Percentiles rank a stretch among this genome's conserved stretches.
phyloP scores from a whole-genome alignment of 2,888 invertebrate genomes.

The Drosophila lacicola region DNA sequence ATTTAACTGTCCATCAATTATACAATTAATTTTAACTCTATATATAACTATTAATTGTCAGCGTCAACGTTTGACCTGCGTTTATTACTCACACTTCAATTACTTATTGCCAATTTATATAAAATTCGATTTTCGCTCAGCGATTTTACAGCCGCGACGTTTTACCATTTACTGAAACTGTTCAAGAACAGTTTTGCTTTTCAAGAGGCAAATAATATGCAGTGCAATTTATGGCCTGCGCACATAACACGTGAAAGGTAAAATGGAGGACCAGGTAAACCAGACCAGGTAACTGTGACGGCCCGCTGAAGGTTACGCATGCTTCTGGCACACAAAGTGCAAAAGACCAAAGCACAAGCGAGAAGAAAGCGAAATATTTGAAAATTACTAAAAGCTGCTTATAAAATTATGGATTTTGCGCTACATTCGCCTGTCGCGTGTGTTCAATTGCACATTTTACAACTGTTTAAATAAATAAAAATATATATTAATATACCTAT shows the following conservation, averaged over 20 bases:
- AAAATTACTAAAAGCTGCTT: slow-evolving; percentile 82
- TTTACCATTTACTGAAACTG: slow-evolving; percentile 65
- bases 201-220: slow-evolving; percentile 33
- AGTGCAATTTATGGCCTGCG: slow-evolving; percentile 61
- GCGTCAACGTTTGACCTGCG: slow-evolving; percentile 27
- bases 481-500: neutral
- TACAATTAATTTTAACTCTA: slow-evolving; percentile 62
- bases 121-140: slow-evolving; percentile 6
- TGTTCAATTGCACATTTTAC: neutral
- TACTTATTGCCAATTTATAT: slow-evolving; percentile 6
- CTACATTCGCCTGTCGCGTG: neutral
- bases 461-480: neutral
- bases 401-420: slow-evolving; percentile 27
- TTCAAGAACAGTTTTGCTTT: slow-evolving; percentile 29
- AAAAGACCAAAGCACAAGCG: slow-evolving; percentile 25
- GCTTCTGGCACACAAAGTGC: slow-evolving; percentile 33
- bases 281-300: slow-evolving; percentile 75
- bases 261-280: slow-evolving; percentile 46
- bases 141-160: slow-evolving; percentile 68
- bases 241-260: slow-evolving; percentile 56
- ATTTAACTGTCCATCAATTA: slow-evolving; percentile 76
- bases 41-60: slow-evolving; percentile 68
- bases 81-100: slow-evolving; percentile 47
- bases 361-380: slow-evolving; percentile 34
- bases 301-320: slow-evolving; percentile 66